phyloP scores from a whole-genome alignment of 2,888 invertebrate genomes.

The Oscheius myriophilus region DNA sequence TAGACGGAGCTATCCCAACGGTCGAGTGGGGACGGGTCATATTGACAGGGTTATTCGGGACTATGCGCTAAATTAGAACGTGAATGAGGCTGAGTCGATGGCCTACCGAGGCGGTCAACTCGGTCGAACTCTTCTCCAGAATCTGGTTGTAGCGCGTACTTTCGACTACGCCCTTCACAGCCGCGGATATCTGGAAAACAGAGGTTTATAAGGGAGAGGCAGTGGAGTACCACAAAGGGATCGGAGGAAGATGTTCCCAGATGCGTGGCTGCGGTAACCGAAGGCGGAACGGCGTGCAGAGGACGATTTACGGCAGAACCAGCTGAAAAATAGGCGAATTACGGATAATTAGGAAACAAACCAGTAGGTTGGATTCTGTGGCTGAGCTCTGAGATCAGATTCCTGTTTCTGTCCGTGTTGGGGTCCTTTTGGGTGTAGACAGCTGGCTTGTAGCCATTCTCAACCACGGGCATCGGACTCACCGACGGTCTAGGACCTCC shows the following conservation, averaged over 20 bases:
- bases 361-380: slow-evolving; percentile 17
- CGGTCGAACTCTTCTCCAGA: slow-evolving; percentile 16
- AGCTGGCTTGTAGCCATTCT: too few relatives aligned
- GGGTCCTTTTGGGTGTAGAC: background rate
- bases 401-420: slow-evolving; percentile 6
- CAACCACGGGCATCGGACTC: too few relatives aligned
- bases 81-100: background rate
- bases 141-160: slow-evolving; percentile 22
- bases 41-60: background rate
- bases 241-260: slow-evolving; percentile 18
- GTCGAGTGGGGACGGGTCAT: slow-evolving; percentile 15
- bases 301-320: background rate
- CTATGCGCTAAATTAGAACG: background rate
- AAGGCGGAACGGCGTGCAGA: slow-evolving; percentile 10
- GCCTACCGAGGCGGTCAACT: background rate
- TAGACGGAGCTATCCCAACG: background rate
- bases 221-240: slow-evolving; percentile 13
- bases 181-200: slow-evolving; percentile 15
- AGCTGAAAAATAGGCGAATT: too few relatives aligned
- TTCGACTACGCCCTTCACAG: slow-evolving; percentile 10
- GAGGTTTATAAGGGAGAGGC: too few relatives aligned
- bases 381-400: slow-evolving; percentile 9
- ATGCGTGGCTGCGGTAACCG: background rate
- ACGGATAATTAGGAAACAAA: too few relatives aligned
- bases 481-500: too few relatives aligned